A percentile compares a stretch with the other conserved stretches of the same genome.
Evolutionary conservation across 2,888 invertebrate species (phyloP).

Genomic region (Polia nebulosa): DNA sequence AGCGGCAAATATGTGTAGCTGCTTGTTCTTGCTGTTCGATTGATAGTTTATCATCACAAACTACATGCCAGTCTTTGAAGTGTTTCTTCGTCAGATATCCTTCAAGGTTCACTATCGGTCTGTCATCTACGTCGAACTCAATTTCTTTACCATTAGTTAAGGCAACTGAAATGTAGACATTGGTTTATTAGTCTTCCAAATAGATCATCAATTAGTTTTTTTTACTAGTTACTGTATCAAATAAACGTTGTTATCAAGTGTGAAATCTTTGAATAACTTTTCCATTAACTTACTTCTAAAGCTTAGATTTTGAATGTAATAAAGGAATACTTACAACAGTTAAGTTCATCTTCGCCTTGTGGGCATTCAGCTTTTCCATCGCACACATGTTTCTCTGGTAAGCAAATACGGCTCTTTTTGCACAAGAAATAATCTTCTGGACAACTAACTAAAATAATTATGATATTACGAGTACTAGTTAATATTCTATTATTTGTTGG

Average conservation of each 20-base stretch:
- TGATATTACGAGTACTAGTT: no score
- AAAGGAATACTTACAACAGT: slow-evolving; percentile 92
- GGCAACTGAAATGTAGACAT: slow-evolving; percentile 90
- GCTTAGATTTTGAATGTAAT: neutral
- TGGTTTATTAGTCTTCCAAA: neutral
- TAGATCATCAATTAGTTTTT: neutral
- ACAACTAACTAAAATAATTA: slow-evolving; percentile 89
- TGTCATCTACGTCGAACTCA: slow-evolving; percentile 91
- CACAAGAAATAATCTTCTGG: slow-evolving; percentile 92
- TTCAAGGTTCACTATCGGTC: slow-evolving; percentile 90
- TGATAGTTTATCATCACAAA: slow-evolving; percentile 90
- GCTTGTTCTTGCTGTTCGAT: slow-evolving; percentile 85
- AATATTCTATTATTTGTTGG: no score
- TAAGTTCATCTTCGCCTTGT: slow-evolving; percentile 94
- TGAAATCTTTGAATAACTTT: neutral
- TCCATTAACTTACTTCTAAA: neutral
- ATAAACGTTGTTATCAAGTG: neutral
- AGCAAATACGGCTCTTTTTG: slow-evolving; percentile 92
- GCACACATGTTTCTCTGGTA: slow-evolving; percentile 92
- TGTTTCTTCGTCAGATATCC: slow-evolving; percentile 92
- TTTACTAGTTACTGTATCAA: neutral
- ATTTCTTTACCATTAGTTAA: slow-evolving; percentile 92
- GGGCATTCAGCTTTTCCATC: slow-evolving; percentile 92
- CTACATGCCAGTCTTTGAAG: slow-evolving; percentile 92
- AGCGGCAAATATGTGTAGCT: slow-evolving; percentile 92